Evolutionary conservation across 2,797 vertebrate genomes (phyloP).

Genomic region (Parauchenoglanis punctatus): DNA sequence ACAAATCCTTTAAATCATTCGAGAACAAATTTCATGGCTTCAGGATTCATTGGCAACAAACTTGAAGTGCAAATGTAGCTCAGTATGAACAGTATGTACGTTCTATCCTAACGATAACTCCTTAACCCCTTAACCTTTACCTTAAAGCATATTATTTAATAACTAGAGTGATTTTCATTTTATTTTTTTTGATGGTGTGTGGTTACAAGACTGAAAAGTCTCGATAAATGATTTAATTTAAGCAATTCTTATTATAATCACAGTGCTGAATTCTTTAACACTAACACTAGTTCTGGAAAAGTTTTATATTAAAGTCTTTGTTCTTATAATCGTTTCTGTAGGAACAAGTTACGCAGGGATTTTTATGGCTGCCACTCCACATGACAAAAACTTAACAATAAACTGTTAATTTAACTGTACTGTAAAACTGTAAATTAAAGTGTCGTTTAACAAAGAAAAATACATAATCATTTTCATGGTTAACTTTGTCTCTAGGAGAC

Average conservation of each 20-base stretch:
- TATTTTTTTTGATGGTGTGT: background rate
- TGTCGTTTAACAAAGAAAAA: background rate
- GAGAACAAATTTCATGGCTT: background rate
- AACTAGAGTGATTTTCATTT: background rate
- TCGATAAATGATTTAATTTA: background rate
- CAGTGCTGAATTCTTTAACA: background rate
- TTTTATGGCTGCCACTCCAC: background rate
- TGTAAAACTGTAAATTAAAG: too few relatives aligned
- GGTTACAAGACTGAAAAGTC: background rate
- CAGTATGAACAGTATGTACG: background rate
- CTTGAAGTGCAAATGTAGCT: background rate
- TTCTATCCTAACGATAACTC: background rate
- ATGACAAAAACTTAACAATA: background rate
- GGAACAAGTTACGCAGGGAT: background rate
- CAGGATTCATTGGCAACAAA: constrained; percentile 10
- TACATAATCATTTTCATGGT: background rate
- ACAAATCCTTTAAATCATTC: constrained; percentile 27
- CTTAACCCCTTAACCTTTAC: background rate
- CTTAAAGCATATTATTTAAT: background rate
- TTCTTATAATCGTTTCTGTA: background rate
- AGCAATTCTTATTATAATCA: background rate
- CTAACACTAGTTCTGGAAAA: background rate
- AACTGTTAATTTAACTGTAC: background rate
- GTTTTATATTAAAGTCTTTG: background rate
- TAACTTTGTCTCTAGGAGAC: background rate